phyloP scores from a whole-genome alignment of 2,888 invertebrate genomes.

The Nomada ferruginata region DNA sequence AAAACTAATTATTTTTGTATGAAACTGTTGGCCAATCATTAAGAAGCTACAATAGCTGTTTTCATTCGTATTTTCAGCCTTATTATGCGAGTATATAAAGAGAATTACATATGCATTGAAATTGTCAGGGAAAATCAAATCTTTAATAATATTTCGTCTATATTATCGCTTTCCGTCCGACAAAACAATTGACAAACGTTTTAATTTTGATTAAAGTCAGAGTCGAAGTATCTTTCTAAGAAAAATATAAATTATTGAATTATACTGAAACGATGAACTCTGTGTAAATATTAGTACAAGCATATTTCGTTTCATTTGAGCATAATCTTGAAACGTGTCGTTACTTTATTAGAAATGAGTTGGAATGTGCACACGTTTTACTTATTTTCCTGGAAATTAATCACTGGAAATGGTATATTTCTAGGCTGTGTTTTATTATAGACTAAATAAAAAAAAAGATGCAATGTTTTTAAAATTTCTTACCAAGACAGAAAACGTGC shows the following conservation, averaged over 20 bases:
- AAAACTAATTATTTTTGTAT: slow-evolving; percentile 38
- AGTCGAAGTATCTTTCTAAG: slow-evolving; percentile 15
- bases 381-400: slow-evolving; percentile 38
- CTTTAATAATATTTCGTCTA: slow-evolving; percentile 27
- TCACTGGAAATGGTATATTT: slow-evolving; percentile 24
- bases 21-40: slow-evolving; percentile 3
- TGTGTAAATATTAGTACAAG: slow-evolving; percentile 51
- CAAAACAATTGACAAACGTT: slow-evolving; percentile 20
- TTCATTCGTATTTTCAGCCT: not conserved
- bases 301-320: slow-evolving; percentile 29
- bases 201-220: slow-evolving; percentile 26
- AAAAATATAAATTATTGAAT: slow-evolving; percentile 31
- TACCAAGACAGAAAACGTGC: slow-evolving; percentile 28
- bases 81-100: slow-evolving; percentile 1
- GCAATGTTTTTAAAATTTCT: slow-evolving; percentile 7
- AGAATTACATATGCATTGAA: not conserved
- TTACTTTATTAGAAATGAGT: slow-evolving; percentile 1
- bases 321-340: not conserved
- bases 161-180: slow-evolving; percentile 48
- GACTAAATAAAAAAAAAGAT: slow-evolving; percentile 7
- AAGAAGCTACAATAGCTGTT: not conserved
- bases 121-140: slow-evolving; percentile 25
- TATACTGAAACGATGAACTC: slow-evolving; percentile 14
- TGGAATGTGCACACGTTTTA: slow-evolving; percentile 35
- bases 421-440: slow-evolving; percentile 32